phyloP scores from a whole-genome alignment of 1,140 invertebrate species.

The Meloidogyne exigua region DNA sequence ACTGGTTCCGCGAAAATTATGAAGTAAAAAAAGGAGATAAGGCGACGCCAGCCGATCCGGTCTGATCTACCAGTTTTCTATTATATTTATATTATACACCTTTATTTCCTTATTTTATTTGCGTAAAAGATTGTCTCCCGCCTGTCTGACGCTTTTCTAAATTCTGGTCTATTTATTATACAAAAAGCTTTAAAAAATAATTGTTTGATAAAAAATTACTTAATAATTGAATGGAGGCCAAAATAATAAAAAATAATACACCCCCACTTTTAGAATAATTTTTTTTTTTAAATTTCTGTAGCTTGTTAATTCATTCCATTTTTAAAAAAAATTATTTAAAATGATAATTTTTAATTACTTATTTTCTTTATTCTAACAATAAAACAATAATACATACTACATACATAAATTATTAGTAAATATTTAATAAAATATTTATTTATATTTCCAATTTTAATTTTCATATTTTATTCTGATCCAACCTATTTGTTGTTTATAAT shows the following conservation, averaged over 20 bases:
- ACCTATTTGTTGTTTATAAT: too few relatives aligned
- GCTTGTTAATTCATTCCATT: too few relatives aligned
- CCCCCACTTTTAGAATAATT: too few relatives aligned
- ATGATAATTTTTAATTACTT: too few relatives aligned
- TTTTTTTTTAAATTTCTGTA: too few relatives aligned
- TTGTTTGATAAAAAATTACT: not conserved
- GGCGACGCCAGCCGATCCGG: constrained; percentile 2
- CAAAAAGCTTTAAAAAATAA: not conserved
- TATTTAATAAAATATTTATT: too few relatives aligned
- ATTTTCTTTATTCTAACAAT: too few relatives aligned
- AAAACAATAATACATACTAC: too few relatives aligned
- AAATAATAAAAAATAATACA: not conserved
- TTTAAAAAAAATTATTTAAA: too few relatives aligned
- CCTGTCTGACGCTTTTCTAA: not conserved
- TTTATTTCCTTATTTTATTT: not conserved
- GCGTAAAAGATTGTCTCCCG: not conserved
- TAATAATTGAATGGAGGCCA: not conserved
- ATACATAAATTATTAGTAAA: too few relatives aligned
- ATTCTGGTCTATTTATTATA: not conserved
- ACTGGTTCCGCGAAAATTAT: not conserved
- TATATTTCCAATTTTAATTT: too few relatives aligned
- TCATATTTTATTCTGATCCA: too few relatives aligned
- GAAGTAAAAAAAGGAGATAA: not conserved
- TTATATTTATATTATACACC: not conserved
- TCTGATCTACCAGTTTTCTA: not conserved